Base-by-base conservation (phyloP, 2,797 vertebrate genomes). In the Taenioides sp. region DNA sequence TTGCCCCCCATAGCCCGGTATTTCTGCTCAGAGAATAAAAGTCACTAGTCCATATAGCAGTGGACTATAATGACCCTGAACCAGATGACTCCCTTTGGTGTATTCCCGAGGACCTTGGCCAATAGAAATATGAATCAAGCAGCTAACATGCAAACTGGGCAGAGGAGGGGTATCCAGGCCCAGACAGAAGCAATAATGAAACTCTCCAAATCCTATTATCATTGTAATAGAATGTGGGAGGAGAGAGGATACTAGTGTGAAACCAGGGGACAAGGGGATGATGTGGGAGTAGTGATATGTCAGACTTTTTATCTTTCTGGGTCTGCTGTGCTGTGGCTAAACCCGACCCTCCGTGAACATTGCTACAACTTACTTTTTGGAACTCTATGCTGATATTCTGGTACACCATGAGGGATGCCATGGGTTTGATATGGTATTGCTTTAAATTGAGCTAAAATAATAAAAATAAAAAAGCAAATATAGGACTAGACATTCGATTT, bases 161-260 rank as follows among this genome's bases (percentile, higher is more conserved):
- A n/a, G 65, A 82, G 78, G 82, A 87, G 82, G 9, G 54, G 60
- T 67, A 77, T 73, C 86, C 80, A 25, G 78, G 80, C 83, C 81
- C 80, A 88, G 87, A 87, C 89, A 84, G 86, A 86, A 83, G 89
- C 87, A 91, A 84, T 87, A 91, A 92, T 77, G 79, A 80, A 84
- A 80, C 78, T 85, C 85, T 85, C 88, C 81, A 85, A 89, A 93
- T 91, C 91, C 91, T 87, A 91, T 93, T 93, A 91, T 86, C 88
- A 89, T 88, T 78, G 88, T 90, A 91, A 93, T 91, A 84, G 89
- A 82, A 91, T 58, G 72, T 85, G 82, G 86, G 88, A 81, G 86
- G 75, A 78, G 82, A 83, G 77, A 73, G 72, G 76, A 85, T 77
- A 50, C 79, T 67, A 79, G 78, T 63, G 72, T 73, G 78, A 81